Evolutionary conservation across 2,797 vertebrate genomes (phyloP).

Genomic region (Rhinoraja longicauda): DNA sequence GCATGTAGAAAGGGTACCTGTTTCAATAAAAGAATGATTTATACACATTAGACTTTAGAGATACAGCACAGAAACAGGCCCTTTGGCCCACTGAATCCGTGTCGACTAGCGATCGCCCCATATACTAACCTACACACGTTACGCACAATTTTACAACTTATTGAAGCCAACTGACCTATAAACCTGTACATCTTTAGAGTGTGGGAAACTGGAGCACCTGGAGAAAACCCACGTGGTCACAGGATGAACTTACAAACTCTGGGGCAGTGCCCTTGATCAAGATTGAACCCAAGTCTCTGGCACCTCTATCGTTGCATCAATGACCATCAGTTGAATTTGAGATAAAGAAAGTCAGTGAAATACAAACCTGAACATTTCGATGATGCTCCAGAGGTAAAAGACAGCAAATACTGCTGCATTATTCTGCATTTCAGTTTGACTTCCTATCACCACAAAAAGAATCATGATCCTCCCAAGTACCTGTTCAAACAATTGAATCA

Average conservation of each 20-base stretch:
- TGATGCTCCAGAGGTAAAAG: slow-evolving; percentile 84
- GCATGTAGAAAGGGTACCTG: slow-evolving; percentile 97
- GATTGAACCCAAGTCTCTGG: too few relatives aligned
- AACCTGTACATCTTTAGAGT: too few relatives aligned
- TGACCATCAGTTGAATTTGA: neutral
- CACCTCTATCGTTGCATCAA: neutral
- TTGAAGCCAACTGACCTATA: too few relatives aligned
- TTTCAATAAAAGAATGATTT: slow-evolving; percentile 1
- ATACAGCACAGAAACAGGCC: too few relatives aligned
- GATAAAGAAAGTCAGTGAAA: neutral
- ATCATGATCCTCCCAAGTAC: slow-evolving; percentile 84
- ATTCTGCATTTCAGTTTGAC: slow-evolving; percentile 84
- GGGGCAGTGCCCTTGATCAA: too few relatives aligned
- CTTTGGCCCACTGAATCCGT: too few relatives aligned
- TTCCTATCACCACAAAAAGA: slow-evolving; percentile 86
- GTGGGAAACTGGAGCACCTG: too few relatives aligned
- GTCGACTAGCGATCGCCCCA: too few relatives aligned
- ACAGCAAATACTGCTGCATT: slow-evolving; percentile 86
- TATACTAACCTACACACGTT: too few relatives aligned
- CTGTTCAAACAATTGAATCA: slow-evolving; percentile 53
- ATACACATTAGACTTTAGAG: neutral
- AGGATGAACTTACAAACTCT: too few relatives aligned
- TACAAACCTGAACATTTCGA: slow-evolving; percentile 82
- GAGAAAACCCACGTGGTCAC: too few relatives aligned
- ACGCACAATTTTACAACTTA: too few relatives aligned